Conservation (phyloP, 2,888 invertebrate species). For the Hipparchia sbordonii region DNA sequence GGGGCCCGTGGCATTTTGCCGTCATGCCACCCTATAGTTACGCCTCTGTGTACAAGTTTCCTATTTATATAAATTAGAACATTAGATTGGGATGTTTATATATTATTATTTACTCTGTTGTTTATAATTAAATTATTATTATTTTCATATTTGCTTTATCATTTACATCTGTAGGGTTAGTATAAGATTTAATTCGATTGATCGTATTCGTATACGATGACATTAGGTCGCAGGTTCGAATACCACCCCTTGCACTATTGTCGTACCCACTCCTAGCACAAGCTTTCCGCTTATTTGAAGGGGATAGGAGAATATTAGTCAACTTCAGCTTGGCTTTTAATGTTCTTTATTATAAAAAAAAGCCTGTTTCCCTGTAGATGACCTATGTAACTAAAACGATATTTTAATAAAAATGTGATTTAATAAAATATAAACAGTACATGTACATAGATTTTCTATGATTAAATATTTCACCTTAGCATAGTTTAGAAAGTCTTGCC, state of each 20-base stretch:
- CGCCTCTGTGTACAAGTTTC: conserved; percentile 58
- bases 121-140: conserved; percentile 38
- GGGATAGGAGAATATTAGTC: too few relatives aligned
- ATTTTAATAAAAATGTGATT: conserved; percentile 23
- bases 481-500: conserved; percentile 62
- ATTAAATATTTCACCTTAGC: conserved; percentile 38
- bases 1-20: too few relatives aligned
- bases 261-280: too few relatives aligned
- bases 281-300: too few relatives aligned
- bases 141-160: conserved; percentile 18
- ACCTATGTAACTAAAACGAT: conserved; percentile 23
- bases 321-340: too few relatives aligned
- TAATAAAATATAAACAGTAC: conserved; percentile 34
- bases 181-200: background rate
- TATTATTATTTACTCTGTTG: conserved; percentile 40
- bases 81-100: conserved; percentile 38
- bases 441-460: conserved; percentile 29
- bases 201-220: too few relatives aligned
- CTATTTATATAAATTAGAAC: conserved; percentile 51
- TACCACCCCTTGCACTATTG: too few relatives aligned
- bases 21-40: too few relatives aligned
- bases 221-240: background rate
- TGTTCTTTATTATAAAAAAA: background rate
- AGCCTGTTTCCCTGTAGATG: background rate
- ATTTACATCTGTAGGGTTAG: conserved; percentile 3